phyloP scores from a whole-genome alignment of 1,140 invertebrate species.

The Caenorhabditis briggsae region DNA sequence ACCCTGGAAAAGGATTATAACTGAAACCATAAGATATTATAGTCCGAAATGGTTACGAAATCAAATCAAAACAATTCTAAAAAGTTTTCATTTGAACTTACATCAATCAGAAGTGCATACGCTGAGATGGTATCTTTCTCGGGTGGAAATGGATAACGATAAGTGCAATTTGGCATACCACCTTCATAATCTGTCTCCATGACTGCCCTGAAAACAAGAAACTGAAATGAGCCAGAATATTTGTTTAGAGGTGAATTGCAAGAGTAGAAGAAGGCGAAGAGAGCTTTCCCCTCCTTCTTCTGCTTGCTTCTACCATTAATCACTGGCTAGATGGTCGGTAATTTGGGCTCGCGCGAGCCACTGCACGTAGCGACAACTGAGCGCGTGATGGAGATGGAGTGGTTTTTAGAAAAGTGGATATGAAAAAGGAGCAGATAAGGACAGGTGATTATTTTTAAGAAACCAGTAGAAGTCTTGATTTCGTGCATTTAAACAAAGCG shows the following conservation, averaged over 20 bases:
- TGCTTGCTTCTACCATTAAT: constrained; percentile 5
- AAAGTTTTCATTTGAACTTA: constrained; percentile 9
- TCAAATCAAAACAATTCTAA: no score
- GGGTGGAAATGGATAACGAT: constrained; percentile 55
- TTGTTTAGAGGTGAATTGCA: not conserved
- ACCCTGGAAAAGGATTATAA: constrained; percentile 54
- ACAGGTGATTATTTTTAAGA: not conserved
- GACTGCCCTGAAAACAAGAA: constrained; percentile 33
- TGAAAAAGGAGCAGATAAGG: not conserved
- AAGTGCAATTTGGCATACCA: constrained; percentile 54
- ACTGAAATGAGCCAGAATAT: not conserved
- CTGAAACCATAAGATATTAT: not conserved
- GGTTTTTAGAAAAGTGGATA: not conserved
- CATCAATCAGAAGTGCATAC: constrained; percentile 57
- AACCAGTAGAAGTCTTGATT: not conserved
- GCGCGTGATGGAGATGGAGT: not conserved
- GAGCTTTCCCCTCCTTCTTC: not conserved
- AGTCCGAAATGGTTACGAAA: no score
- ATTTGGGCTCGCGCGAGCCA: not conserved
- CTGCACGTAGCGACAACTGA: not conserved
- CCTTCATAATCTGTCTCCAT: constrained; percentile 46
- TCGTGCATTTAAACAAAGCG: not conserved
- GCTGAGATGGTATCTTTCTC: constrained; percentile 37
- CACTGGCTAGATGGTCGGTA: constrained; percentile 4
- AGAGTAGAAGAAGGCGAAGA: constrained; percentile 3